Percentiles rank a stretch among this genome's conserved stretches.
These are phyloP conservation scores for Physella acuta DNA, from an alignment of 1,140 invertebrate genomes.

Conservation along the genomic window DNA sequence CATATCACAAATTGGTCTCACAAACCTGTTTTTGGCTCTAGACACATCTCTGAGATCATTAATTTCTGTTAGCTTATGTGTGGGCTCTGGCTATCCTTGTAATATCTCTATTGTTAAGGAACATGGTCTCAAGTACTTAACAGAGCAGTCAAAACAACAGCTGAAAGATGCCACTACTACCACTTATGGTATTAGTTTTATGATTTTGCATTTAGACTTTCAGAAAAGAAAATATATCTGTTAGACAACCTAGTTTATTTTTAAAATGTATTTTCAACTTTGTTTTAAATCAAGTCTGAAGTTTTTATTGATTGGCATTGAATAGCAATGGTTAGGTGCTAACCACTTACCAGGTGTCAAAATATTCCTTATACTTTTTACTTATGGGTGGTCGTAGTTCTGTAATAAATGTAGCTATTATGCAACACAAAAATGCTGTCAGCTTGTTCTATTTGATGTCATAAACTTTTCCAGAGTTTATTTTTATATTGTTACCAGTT, in stretches of 20 bases:
- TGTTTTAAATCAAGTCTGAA: no score
- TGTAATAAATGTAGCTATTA: no score
- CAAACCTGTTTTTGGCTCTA: slow-evolving; percentile 8
- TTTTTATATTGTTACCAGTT: not conserved
- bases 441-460: not conserved
- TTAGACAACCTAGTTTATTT: no score
- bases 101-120: not conserved
- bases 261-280: no score
- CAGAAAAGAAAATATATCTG: not conserved
- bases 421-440: no score
- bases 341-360: not conserved
- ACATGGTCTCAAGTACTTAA: slow-evolving; percentile 19
- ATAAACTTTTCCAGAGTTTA: not conserved
- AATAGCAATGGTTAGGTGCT: not conserved
- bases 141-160: slow-evolving; percentile 15
- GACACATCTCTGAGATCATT: slow-evolving; percentile 8
- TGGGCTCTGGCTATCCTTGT: slow-evolving; percentile 17
- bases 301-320: no score
- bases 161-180: slow-evolving; percentile 13
- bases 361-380: no score
- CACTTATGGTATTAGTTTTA: not conserved
- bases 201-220: slow-evolving; percentile 16
- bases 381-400: no score
- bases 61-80: slow-evolving; percentile 12
- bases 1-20: slow-evolving; percentile 8